phyloP scores from a whole-genome alignment of 2,797 vertebrate genomes.

The Silurus lanzhouensis region DNA sequence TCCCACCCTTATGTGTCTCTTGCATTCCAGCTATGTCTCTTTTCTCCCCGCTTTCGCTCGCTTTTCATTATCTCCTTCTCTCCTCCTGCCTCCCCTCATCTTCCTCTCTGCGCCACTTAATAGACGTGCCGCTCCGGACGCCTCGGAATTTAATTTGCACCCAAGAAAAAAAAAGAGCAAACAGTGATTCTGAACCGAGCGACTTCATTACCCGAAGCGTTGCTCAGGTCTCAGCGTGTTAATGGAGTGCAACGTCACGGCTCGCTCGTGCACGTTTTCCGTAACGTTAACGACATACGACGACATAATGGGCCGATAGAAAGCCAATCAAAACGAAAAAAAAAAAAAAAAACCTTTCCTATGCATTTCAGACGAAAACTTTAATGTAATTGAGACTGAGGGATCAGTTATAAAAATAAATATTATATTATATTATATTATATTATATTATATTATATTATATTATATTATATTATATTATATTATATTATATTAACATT shows the following conservation, averaged over 20 bases:
- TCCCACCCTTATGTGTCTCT: background rate
- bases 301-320: background rate
- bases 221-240: conserved; percentile 27
- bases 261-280: background rate
- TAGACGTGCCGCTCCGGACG: conserved; percentile 40
- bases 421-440: no score
- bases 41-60: conserved; percentile 62
- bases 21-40: background rate
- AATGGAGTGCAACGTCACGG: conserved; percentile 28
- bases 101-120: conserved; percentile 7
- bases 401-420: no score
- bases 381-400: no score
- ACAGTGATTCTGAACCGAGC: conserved; percentile 26
- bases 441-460: no score
- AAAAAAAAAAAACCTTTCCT: background rate
- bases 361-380: no score
- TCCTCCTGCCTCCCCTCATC: conserved; percentile 11
- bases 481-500: background rate
- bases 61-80: conserved; percentile 56
- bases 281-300: conserved; percentile 23
- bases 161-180: conserved; percentile 38
- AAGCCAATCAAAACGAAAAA: background rate
- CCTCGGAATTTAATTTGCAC: conserved; percentile 44
- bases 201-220: conserved; percentile 34
- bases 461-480: no score